A percentile compares a stretch with the other conserved stretches of the same genome.
Evolutionary conservation across 92 coral and sea anemone genomes (phyloP).

Genomic region (Siderastrea radians): DNA sequence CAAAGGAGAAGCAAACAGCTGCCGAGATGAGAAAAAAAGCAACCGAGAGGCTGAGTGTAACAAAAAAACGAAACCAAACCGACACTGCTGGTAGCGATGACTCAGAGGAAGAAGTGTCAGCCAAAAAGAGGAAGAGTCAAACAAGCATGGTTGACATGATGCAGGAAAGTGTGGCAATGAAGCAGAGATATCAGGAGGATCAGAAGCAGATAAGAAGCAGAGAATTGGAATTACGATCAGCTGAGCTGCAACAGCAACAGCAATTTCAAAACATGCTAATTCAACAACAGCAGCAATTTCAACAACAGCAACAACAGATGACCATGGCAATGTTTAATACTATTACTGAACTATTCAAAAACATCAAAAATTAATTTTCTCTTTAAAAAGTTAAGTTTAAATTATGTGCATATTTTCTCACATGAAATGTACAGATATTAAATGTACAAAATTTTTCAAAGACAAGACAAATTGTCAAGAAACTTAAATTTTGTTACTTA

Average conservation of each 20-base stretch:
- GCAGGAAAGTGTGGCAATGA: constrained; percentile 8
- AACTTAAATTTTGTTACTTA: too few species aligned
- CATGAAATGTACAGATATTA: too few species aligned
- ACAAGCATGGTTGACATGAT: neutral
- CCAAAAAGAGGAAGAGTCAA: constrained; percentile 4
- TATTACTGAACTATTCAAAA: neutral
- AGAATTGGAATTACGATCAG: constrained; percentile 14
- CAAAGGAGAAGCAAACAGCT: neutral
- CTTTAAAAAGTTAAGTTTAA: too few species aligned
- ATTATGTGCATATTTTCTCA: too few species aligned
- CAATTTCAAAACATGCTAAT: constrained; percentile 28
- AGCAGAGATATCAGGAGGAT: constrained; percentile 9
- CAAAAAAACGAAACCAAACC: neutral
- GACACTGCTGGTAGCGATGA: neutral
- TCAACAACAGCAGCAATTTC: constrained; percentile 29
- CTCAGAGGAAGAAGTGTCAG: constrained; percentile 7
- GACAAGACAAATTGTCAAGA: too few species aligned
- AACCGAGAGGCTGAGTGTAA: constrained; percentile 1
- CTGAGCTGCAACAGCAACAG: constrained; percentile 14
- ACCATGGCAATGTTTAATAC: constrained; percentile 26
- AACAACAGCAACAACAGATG: constrained; percentile 31
- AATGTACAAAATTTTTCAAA: too few species aligned
- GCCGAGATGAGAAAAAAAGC: constrained; percentile 27
- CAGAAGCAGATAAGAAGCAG: constrained; percentile 1
- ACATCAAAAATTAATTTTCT: neutral